Evolutionary conservation across 1,140 invertebrate genomes (phyloP).

Genomic region (Varroa destructor): DNA sequence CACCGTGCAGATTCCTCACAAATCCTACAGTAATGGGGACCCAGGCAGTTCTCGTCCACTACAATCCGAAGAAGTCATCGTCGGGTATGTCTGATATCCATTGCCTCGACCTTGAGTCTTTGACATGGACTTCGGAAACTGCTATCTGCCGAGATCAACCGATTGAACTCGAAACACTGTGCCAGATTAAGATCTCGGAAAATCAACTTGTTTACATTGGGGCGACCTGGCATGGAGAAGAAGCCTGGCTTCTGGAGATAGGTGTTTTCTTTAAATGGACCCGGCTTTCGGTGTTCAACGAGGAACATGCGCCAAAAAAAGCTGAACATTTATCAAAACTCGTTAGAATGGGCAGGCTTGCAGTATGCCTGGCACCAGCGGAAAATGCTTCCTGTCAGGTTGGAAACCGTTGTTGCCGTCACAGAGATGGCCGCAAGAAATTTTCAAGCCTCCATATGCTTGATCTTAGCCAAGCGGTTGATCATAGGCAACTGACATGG

Average conservation of each 20-base stretch:
- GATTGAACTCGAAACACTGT: conserved; percentile 2
- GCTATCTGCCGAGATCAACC: conserved; percentile 9
- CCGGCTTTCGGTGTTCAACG: neutral
- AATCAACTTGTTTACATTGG: conserved; percentile 21
- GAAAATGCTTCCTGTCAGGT: neutral
- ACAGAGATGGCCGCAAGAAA: neutral
- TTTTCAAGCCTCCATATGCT: neutral
- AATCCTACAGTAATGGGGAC: conserved; percentile 10
- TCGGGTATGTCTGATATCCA: conserved; percentile 9
- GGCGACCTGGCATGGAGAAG: conserved; percentile 24
- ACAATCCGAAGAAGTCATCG: neutral
- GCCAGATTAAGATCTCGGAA: conserved; percentile 25
- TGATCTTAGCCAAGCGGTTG: neutral
- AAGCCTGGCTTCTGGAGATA: conserved; percentile 8
- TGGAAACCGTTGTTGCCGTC: neutral
- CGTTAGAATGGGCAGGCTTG: neutral
- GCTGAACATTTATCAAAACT: neutral
- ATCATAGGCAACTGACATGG: conserved; percentile 1
- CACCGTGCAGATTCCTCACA: conserved; percentile 1
- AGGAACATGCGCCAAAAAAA: neutral
- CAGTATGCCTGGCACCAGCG: neutral
- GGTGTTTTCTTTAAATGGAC: conserved; percentile 25
- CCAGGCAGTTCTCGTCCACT: conserved; percentile 10
- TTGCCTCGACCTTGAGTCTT: conserved; percentile 1
- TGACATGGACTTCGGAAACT: conserved; percentile 18